These are phyloP conservation scores for Agrochola litura DNA, from an alignment of 2,888 invertebrate genomes.

Conservation along the genomic window DNA sequence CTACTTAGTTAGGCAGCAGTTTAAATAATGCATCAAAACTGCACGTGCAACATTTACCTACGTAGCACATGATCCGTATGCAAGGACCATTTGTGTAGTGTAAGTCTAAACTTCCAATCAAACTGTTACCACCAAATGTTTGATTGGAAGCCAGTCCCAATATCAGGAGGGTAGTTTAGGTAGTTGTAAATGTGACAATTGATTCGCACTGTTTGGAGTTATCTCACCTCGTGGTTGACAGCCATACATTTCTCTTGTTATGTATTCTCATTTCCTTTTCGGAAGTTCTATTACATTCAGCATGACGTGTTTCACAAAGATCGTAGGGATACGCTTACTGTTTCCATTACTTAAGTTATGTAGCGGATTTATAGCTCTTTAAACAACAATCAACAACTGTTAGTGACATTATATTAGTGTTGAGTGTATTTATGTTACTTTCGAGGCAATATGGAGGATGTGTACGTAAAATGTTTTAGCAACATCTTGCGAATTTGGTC, in stretches of 20 bases:
- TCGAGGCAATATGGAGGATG: constrained; percentile 1
- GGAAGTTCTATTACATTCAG: constrained; percentile 10
- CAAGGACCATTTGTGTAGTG: background rate
- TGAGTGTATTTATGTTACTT: constrained; percentile 27
- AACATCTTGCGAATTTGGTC: constrained; percentile 12
- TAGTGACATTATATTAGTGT: constrained; percentile 23
- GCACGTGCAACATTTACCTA: background rate
- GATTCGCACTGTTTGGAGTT: background rate
- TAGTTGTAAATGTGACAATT: background rate
- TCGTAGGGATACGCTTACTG: constrained; percentile 2
- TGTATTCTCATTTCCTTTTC: constrained; percentile 20
- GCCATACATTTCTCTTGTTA: background rate
- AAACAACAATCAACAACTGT: constrained; percentile 45
- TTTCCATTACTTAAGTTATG: constrained; percentile 14
- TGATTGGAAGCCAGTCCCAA: background rate
- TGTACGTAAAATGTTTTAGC: constrained; percentile 20
- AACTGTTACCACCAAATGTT: background rate
- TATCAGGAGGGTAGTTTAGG: background rate
- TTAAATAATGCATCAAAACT: background rate
- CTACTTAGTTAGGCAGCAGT: background rate
- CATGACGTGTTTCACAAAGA: background rate
- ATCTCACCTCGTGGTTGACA: background rate
- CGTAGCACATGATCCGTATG: background rate
- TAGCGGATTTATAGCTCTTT: constrained; percentile 26
- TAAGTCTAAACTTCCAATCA: background rate